Evolutionary conservation across 1,140 invertebrate genomes (phyloP).

Genomic region (Helicoverpa armigera): DNA sequence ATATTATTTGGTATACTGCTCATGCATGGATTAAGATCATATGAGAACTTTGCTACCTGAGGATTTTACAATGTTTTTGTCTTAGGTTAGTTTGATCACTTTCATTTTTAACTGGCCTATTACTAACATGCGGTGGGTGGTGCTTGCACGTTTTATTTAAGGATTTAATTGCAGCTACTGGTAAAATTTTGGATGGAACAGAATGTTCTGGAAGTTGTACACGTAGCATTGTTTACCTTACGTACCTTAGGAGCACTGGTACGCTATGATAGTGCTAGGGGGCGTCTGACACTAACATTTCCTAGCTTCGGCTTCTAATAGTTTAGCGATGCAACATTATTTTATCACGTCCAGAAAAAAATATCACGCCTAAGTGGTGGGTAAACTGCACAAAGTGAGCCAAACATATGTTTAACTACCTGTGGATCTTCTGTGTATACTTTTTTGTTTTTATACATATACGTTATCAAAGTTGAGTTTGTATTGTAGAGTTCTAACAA

Average conservation of each 20-base stretch:
- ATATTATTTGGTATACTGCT: no score
- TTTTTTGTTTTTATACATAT: no score
- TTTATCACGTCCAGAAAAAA: no score
- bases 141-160: not conserved
- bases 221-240: slow-evolving; percentile 4
- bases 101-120: slow-evolving; percentile 11
- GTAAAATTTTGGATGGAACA: not conserved
- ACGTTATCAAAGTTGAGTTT: no score
- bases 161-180: not conserved
- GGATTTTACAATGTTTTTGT: slow-evolving; percentile 14
- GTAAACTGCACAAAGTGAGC: no score
- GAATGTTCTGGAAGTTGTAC: not conserved
- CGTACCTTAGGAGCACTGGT: not conserved
- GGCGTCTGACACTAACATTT: not conserved
- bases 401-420: no score
- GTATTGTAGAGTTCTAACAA: no score
- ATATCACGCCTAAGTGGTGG: no score
- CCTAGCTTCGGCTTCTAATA: not conserved
- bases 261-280: not conserved
- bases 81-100: slow-evolving; percentile 24
- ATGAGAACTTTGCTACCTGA: not conserved
- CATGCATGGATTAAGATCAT: not conserved
- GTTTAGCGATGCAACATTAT: no score
- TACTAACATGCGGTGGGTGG: slow-evolving; percentile 7
- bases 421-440: no score